Conservation (phyloP, 2,113 vertebrate species). For the Tamias sibiricus region DNA sequence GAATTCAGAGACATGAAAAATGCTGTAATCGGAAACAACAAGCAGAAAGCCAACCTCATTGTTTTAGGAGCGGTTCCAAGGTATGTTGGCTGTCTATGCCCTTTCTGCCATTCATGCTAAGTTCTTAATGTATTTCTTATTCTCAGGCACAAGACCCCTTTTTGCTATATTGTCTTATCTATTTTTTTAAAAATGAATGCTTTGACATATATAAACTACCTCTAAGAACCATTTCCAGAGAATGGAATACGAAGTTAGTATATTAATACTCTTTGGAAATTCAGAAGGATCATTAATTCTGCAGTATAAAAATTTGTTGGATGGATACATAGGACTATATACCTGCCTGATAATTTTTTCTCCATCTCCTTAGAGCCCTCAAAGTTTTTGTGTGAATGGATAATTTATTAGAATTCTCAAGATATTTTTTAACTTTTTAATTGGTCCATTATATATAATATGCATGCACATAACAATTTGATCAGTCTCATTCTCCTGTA, state of each 20-base stretch:
- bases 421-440: neutral
- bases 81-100: constrained; percentile 87
- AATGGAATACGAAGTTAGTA: constrained; percentile 67
- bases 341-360: neutral
- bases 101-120: constrained; percentile 78
- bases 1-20: constrained; percentile 99
- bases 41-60: constrained; percentile 99
- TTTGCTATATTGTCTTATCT: constrained; percentile 58
- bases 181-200: constrained; percentile 73
- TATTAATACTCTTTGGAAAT: constrained; percentile 71
- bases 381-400: constrained; percentile 10
- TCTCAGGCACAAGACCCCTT: neutral
- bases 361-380: neutral
- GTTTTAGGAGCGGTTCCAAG: constrained; percentile 99
- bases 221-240: constrained; percentile 58
- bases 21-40: constrained; percentile 99
- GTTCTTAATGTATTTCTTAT: constrained; percentile 34
- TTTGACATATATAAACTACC: constrained; percentile 67
- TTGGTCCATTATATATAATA: too few species aligned
- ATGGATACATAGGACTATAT: neutral
- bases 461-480: too few species aligned
- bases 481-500: too few species aligned
- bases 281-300: constrained; percentile 50
- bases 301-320: neutral
- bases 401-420: constrained; percentile 49